Conservation (phyloP, 2,113 vertebrate species). For the Platichthys flesus region DNA sequence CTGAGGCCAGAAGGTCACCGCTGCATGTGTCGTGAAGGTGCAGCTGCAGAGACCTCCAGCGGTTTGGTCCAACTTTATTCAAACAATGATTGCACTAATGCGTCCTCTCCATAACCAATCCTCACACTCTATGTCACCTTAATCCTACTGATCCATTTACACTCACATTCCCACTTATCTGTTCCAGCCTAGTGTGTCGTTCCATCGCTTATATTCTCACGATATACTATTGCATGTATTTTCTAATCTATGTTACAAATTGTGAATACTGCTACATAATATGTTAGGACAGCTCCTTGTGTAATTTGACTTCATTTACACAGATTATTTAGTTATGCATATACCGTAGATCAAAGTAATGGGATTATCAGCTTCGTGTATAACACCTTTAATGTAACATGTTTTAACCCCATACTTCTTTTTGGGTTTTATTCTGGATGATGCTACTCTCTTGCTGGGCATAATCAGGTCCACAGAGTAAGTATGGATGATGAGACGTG, state of each 20-base stretch:
- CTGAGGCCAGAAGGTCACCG: neutral
- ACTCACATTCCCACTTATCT: neutral
- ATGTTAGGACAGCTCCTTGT: neutral
- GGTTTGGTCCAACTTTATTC: neutral
- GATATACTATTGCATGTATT: slow-evolving; percentile 25
- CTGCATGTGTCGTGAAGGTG: slow-evolving; percentile 17
- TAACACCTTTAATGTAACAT: slow-evolving; percentile 29
- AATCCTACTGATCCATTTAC: slow-evolving; percentile 12
- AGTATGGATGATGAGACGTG: slow-evolving; percentile 60
- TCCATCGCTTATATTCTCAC: neutral
- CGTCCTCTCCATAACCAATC: neutral
- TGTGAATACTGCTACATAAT: neutral
- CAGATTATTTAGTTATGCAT: neutral
- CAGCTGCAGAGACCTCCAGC: neutral
- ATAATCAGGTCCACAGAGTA: slow-evolving; percentile 77
- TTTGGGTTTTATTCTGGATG: slow-evolving; percentile 48
- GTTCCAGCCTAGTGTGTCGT: neutral
- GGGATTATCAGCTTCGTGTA: neutral
- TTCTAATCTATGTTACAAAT: too few species aligned
- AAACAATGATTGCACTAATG: neutral
- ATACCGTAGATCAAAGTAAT: neutral
- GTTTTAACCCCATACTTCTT: slow-evolving; percentile 46
- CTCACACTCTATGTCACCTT: slow-evolving; percentile 11
- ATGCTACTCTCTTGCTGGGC: slow-evolving; percentile 54
- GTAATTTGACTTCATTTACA: neutral